These are phyloP conservation scores for Urophycis tenuis DNA, from an alignment of 2,797 vertebrate genomes.

Conservation along the genomic window DNA sequence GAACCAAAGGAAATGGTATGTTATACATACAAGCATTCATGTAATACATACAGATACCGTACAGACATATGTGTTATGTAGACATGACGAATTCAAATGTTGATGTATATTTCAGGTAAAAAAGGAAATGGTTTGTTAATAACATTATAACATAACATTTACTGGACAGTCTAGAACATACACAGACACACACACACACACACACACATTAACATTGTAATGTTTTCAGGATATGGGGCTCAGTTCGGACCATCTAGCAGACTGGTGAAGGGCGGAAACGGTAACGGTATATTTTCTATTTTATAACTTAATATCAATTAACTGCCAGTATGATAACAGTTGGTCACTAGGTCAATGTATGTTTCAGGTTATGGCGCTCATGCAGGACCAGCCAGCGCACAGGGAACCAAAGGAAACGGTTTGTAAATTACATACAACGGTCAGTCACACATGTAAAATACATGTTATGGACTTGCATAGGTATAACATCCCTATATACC, in stretches of 20 bases:
- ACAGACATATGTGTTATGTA: neutral
- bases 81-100: too few species aligned
- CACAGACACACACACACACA: too few species aligned
- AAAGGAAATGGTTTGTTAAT: neutral
- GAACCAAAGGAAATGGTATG: constrained; percentile 39
- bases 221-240: constrained; percentile 41
- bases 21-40: too few species aligned
- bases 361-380: constrained; percentile 9
- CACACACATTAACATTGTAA: neutral
- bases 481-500: too few species aligned
- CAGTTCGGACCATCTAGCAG: constrained; percentile 17
- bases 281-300: too few species aligned
- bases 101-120: neutral
- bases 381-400: constrained; percentile 31
- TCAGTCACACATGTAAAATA: neutral
- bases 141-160: neutral
- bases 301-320: too few species aligned
- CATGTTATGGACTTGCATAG: neutral
- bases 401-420: constrained; percentile 44
- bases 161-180: too few species aligned
- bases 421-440: neutral
- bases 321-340: too few species aligned
- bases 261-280: too few species aligned
- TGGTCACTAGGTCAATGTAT: too few species aligned
- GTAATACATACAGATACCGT: neutral